phyloP scores from a whole-genome alignment of 2,797 vertebrate species.

The Coracias cyanogaster region DNA sequence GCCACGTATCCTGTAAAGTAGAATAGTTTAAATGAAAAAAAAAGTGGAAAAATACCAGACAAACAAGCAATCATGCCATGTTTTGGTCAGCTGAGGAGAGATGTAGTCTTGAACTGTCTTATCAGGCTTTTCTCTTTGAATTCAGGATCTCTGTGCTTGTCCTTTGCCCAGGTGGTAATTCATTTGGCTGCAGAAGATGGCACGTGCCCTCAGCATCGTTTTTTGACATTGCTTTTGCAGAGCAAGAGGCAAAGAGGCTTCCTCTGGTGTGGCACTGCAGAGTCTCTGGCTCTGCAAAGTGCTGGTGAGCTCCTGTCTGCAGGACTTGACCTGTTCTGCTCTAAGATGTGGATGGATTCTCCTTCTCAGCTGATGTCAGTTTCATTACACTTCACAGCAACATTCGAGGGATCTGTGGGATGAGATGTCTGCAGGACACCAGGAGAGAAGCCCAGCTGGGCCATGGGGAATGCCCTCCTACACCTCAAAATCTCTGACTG shows the following conservation, averaged over 20 bases:
- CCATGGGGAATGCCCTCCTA: not conserved
- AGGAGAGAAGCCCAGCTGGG: not conserved
- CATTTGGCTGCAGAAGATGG: not conserved
- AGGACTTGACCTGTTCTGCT: not conserved
- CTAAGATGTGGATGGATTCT: not conserved
- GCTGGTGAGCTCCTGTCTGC: accelerated
- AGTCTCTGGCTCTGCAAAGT: not conserved
- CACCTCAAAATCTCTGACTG: not conserved
- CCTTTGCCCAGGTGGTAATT: accelerated
- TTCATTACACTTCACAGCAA: not conserved
- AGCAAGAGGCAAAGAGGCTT: not conserved
- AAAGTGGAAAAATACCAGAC: not conserved
- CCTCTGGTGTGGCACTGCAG: not conserved
- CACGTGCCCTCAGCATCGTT: not conserved
- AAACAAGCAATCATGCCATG: not conserved
- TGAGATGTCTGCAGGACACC: not conserved
- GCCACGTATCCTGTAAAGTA: not conserved
- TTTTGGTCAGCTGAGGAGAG: not conserved
- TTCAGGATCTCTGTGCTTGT: not conserved
- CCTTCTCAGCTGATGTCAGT: not conserved
- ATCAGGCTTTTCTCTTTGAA: not conserved
- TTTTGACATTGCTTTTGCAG: not conserved
- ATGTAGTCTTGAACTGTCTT: not conserved
- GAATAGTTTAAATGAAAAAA: not conserved
- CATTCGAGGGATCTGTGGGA: accelerated